phyloP scores from a whole-genome alignment of 2,113 vertebrate species.

The human (Homo sapiens) region GRCh38 chr15:66622001-66622500 shows the following conservation, averaged over 20 bases:
- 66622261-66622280: conserved; percentile 68
- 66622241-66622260: conserved; percentile 24
- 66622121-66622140: not conserved
- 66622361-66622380: not conserved
- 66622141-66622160: not conserved
- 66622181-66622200: not conserved
- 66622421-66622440: not conserved
- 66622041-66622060: too few species aligned
- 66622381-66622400: conserved; percentile 45
- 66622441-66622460: too few species aligned
- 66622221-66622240: not conserved
- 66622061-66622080: not conserved
- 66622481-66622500: not conserved
- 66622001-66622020: not conserved
- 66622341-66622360: conserved; percentile 29
- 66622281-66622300: conserved; percentile 5
- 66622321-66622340: conserved; percentile 58
- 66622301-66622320: conserved; percentile 52
- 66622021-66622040: too few species aligned
- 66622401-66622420: not conserved
- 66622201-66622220: not conserved
- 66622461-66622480: not conserved
- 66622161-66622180: not conserved
- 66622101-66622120: not conserved
- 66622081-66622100: not conserved